phyloP scores from a whole-genome alignment of 2,113 vertebrate genomes.

The Plecotus auritus region DNA sequence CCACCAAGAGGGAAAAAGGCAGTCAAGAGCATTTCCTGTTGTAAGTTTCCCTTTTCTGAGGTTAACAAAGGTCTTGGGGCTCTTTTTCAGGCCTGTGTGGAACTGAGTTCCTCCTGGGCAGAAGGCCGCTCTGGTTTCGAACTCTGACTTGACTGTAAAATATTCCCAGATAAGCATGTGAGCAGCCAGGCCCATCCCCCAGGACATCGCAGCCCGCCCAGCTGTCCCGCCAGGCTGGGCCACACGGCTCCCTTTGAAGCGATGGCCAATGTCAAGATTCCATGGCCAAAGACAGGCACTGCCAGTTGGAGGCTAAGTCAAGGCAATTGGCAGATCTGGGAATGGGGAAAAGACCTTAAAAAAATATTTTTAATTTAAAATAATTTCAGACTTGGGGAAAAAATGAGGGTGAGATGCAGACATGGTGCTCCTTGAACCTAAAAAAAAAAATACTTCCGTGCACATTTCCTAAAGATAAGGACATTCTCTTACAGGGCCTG shows the following conservation, averaged over 20 bases:
- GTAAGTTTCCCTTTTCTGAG: neutral
- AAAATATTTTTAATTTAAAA: constrained; percentile 25
- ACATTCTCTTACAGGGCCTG: neutral
- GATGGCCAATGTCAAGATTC: neutral
- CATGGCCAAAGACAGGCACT: neutral
- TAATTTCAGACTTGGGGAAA: neutral
- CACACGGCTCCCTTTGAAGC: neutral
- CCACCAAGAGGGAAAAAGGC: neutral
- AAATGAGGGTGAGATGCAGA: neutral
- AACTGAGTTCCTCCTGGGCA: neutral
- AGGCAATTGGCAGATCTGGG: neutral
- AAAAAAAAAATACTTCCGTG: neutral
- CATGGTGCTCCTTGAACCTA: neutral
- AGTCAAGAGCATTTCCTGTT: neutral
- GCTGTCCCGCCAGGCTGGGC: neutral
- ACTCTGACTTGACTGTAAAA: neutral
- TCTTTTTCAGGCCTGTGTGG: neutral
- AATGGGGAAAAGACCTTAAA: neutral
- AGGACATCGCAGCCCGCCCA: no score
- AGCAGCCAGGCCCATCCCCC: neutral
- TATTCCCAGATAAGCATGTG: neutral
- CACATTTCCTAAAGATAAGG: neutral
- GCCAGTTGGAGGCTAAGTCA: neutral
- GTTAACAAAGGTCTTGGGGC: neutral
- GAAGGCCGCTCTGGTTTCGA: neutral